These are phyloP conservation scores for Arvicanthis niloticus DNA, from an alignment of 2,113 vertebrate species.

Conservation along the genomic window DNA sequence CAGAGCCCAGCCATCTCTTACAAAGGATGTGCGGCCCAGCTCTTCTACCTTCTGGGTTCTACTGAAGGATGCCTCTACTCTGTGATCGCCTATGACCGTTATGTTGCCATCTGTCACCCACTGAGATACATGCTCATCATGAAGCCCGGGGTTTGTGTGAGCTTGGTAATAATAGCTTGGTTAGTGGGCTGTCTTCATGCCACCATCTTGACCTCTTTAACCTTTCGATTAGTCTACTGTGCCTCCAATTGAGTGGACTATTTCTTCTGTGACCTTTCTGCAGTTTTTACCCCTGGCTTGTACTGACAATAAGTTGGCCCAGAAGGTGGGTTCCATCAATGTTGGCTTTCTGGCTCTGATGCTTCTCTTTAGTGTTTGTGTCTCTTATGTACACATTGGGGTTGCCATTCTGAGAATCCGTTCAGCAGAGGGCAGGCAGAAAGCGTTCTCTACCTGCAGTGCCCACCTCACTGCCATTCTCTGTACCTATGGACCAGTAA, in stretches of 20 bases:
- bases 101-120: constrained; percentile 76
- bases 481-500: constrained; percentile 70
- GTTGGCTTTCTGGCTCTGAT: constrained; percentile 60
- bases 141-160: constrained; percentile 44
- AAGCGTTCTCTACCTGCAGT: constrained; percentile 78
- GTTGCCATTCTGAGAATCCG: constrained; percentile 66
- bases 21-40: constrained; percentile 51
- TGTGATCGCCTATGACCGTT: constrained; percentile 75
- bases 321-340: constrained; percentile 57
- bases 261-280: constrained; percentile 80
- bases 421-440: constrained; percentile 59
- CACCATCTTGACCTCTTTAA: constrained; percentile 52
- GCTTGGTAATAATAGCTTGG: constrained; percentile 31
- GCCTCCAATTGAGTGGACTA: constrained; percentile 52
- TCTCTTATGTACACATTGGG: constrained; percentile 67
- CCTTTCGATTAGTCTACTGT: constrained; percentile 69
- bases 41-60: constrained; percentile 75
- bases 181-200: constrained; percentile 26
- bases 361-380: constrained; percentile 69
- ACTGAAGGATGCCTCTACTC: constrained; percentile 67
- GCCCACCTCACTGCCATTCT: constrained; percentile 76
- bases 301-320: constrained; percentile 52
- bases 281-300: constrained; percentile 72
- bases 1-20: constrained; percentile 58
- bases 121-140: constrained; percentile 72